Evolutionary conservation across 2,113 vertebrate species (phyloP).

Genomic region (Sinocyclocheilus grahami): DNA sequence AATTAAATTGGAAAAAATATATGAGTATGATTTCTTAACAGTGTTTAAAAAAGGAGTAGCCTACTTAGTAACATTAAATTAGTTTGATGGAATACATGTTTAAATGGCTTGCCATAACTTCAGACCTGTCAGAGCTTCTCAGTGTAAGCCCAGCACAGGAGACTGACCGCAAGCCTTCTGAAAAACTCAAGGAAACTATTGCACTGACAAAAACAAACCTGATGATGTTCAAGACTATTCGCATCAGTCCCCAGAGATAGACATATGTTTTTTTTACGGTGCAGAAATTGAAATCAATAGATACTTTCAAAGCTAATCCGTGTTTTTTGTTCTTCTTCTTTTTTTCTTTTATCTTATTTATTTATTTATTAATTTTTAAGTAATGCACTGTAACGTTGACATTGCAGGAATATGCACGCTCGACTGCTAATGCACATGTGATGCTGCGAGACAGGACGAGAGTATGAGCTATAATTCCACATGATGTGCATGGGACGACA

Average conservation of each 20-base stretch:
- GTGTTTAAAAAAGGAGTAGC: neutral
- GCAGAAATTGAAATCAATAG: neutral
- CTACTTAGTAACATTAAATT: neutral
- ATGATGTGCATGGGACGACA: conserved; percentile 7
- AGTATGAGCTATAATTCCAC: neutral
- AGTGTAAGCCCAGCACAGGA: neutral
- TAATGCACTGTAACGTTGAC: neutral
- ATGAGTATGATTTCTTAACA: neutral
- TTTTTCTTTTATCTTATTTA: too few relatives aligned
- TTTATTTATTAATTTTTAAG: neutral
- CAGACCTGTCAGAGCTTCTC: neutral
- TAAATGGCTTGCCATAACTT: neutral
- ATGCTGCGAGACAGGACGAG: conserved; percentile 12
- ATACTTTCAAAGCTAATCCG: neutral
- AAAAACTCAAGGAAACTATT: conserved; percentile 9
- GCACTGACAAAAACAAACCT: neutral
- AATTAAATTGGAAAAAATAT: neutral
- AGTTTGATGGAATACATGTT: neutral
- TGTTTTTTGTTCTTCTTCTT: neutral
- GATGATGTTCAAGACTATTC: neutral
- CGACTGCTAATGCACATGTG: neutral
- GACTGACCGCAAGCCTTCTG: neutral
- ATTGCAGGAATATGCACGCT: neutral
- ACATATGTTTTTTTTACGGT: neutral
- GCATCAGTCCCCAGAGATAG: neutral